phyloP scores from a whole-genome alignment of 2,888 invertebrate genomes.

The Brachynemurus nebulosus region DNA sequence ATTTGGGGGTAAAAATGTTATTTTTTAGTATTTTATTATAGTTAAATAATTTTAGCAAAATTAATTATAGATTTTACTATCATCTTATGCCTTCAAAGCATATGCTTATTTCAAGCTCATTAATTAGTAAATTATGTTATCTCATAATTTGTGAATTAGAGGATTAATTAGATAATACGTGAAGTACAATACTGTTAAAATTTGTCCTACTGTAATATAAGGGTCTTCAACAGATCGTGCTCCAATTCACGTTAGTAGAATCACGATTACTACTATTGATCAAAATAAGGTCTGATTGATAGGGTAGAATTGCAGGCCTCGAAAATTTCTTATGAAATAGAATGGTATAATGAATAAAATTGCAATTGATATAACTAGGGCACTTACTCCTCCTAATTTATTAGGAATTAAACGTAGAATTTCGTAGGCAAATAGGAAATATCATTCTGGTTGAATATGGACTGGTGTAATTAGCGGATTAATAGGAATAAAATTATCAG shows the following conservation, averaged over 20 bases:
- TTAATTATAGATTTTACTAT: constrained; percentile 43
- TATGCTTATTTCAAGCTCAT: constrained; percentile 52
- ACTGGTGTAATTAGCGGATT: constrained; percentile 53
- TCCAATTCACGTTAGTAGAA: constrained; percentile 59
- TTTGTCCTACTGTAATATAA: constrained; percentile 45
- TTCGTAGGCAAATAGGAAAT: constrained; percentile 70
- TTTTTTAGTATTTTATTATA: constrained; percentile 26
- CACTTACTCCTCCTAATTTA: constrained; percentile 63
- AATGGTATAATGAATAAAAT: constrained; percentile 49
- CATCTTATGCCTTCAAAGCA: constrained; percentile 59
- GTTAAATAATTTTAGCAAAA: constrained; percentile 36
- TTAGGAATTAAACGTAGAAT: constrained; percentile 69
- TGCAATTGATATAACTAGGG: constrained; percentile 48
- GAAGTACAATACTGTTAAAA: constrained; percentile 44
- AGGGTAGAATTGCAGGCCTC: constrained; percentile 45
- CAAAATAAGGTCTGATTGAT: constrained; percentile 47
- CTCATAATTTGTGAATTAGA: constrained; percentile 37
- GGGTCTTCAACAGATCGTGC: constrained; percentile 53
- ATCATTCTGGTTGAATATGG: constrained; percentile 75
- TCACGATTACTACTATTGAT: constrained; percentile 37
- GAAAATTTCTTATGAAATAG: constrained; percentile 39
- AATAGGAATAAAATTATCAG: constrained; percentile 60
- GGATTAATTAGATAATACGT: constrained; percentile 41
- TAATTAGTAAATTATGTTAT: constrained; percentile 40
- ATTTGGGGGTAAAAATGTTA: constrained; percentile 38